Percentiles rank a stretch among this genome's conserved stretches.
Conservation (phyloP, 2,113 vertebrate species). For the Tetraodon nigroviridis region DNA sequence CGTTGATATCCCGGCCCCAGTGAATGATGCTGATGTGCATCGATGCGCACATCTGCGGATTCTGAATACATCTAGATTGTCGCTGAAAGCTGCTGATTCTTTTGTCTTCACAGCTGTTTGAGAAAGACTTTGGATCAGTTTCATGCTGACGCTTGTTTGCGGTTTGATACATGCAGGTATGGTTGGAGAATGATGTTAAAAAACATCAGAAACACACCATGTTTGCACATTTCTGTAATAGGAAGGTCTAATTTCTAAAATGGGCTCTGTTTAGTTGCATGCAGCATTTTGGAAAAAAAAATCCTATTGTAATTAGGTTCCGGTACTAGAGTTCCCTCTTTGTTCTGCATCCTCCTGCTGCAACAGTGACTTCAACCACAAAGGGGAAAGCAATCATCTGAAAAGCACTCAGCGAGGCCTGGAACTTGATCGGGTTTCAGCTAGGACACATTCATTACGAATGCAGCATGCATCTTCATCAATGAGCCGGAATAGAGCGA, state of each 20-base stretch:
- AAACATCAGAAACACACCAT: too few relatives aligned
- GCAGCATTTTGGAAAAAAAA: background rate
- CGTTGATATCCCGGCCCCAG: slow-evolving; percentile 50
- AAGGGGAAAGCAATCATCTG: slow-evolving; percentile 65
- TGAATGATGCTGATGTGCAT: slow-evolving; percentile 60
- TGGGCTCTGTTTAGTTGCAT: background rate
- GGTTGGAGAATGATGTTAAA: too few relatives aligned
- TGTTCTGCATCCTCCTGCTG: slow-evolving; percentile 46
- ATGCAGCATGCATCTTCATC: slow-evolving; percentile 65
- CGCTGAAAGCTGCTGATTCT: slow-evolving; percentile 54
- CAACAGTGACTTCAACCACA: slow-evolving; percentile 53
- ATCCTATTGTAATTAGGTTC: slow-evolving; percentile 52
- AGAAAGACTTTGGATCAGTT: background rate
- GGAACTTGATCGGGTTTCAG: slow-evolving; percentile 65
- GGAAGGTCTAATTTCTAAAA: background rate
- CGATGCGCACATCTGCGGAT: slow-evolving; percentile 61
- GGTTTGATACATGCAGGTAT: too few relatives aligned
- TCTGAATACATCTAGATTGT: slow-evolving; percentile 66
- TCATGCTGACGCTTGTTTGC: background rate
- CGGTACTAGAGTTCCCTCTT: slow-evolving; percentile 27
- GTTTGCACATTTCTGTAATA: background rate
- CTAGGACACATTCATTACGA: slow-evolving; percentile 63
- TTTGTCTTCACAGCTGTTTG: slow-evolving; percentile 50
- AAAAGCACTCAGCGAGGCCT: slow-evolving; percentile 61
- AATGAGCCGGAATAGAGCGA: slow-evolving; percentile 72